Evolutionary conservation across 2,113 vertebrate genomes (phyloP), one percentile per base, ranked within the genome.

Genomic region (Aleadryas rufinucha): DNA sequence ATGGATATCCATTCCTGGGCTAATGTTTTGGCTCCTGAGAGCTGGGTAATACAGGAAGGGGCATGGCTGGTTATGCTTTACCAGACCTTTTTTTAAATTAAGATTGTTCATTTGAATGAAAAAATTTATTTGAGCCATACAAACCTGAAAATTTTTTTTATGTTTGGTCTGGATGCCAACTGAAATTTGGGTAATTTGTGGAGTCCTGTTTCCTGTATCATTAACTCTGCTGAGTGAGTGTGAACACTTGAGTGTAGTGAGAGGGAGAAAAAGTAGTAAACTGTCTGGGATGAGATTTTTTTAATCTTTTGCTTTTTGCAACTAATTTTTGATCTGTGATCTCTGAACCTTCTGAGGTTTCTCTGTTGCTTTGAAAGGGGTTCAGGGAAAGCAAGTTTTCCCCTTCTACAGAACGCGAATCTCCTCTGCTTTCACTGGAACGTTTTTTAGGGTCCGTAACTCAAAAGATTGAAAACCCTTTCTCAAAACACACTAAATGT

Each of bases 401-500:
- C 6, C 47, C 53, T 35, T 64, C 53, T 37, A 30, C 53, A 83
- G 66, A 37, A 24, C 1, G 23, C 8, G 61, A 65, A 37, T 13
- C 53, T 80, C 94, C 54, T 11, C 6, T 3, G 3, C 27, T 45
- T 78, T 45, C 44, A 30, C 26, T 7, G 27, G 75, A 90, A 61
- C 7, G 0, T 16, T 87, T 75, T 90, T 77, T 83, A 96, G 75
- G 82, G 71, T 65, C 82, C 23, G 24, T 88, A 88, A 96, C 92
- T 90, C 92, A 74, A 80, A 85, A 88, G 68, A 88, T 37, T 45
- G 88, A 93, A 95, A 93, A 77, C 57, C 78, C 44, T 30, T 53
- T 65, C 78, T 83, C 45, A 35, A 83, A 94, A 91, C 74, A 61
- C 31, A 11, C 69, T 77, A 57, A 95, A 63, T 33, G 35, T 4